Conservation (phyloP, 2,113 vertebrate species). For the Myotis brandtii region DNA sequence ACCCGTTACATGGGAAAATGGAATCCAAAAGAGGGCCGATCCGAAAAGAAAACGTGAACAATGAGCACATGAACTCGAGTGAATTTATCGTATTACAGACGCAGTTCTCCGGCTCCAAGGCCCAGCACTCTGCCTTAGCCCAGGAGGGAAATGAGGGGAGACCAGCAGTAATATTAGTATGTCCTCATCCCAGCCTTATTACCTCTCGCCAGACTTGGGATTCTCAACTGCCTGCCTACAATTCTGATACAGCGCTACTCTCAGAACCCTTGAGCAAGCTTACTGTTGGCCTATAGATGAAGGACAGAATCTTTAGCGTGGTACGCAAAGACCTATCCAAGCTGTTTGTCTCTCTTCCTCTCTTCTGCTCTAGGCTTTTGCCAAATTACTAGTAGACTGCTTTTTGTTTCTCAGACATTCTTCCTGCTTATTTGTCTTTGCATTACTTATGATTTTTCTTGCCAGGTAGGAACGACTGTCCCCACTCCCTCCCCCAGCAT, state of each 20-base stretch:
- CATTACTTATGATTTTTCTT: neutral
- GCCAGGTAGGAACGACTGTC: neutral
- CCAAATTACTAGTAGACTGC: neutral
- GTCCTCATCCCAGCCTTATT: neutral
- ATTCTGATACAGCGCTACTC: neutral
- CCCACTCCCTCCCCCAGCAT: neutral
- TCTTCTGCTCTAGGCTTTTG: neutral
- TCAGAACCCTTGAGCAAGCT: neutral
- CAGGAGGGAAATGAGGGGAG: neutral
- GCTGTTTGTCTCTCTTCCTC: neutral
- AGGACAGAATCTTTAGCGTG: neutral
- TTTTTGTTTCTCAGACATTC: neutral
- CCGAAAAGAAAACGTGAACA: neutral
- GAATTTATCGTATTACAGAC: neutral
- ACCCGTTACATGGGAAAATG: neutral
- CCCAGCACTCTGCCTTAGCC: neutral
- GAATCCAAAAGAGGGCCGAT: neutral
- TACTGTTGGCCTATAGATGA: neutral
- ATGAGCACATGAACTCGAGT: neutral
- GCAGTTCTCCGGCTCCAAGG: neutral
- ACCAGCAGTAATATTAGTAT: neutral
- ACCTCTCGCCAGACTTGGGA: neutral
- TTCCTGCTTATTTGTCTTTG: neutral
- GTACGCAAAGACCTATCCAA: neutral
- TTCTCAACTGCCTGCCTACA: neutral